A percentile compares a stretch with the other conserved stretches of the same genome.
Evolutionary conservation across 2,113 vertebrate species (phyloP).

Genomic region (Pungitius pungitius): DNA sequence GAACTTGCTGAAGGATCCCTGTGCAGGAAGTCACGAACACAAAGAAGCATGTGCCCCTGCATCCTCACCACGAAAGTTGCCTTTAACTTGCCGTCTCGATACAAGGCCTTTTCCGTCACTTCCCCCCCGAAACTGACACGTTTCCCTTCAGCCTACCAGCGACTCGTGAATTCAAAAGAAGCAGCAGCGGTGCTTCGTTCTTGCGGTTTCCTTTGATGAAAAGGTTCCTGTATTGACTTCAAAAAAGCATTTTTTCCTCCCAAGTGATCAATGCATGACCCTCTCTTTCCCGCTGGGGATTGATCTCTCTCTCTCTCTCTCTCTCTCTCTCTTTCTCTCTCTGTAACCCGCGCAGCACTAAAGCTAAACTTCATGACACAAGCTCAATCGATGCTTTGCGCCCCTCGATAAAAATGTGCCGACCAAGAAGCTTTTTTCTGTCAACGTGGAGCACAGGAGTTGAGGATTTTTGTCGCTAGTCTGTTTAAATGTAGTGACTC

Average conservation of each 20-base stretch:
- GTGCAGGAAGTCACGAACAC: not conserved
- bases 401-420: not conserved
- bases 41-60: not conserved
- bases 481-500: not conserved
- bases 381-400: not conserved
- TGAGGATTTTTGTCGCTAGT: too few relatives aligned
- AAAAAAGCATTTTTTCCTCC: not conserved
- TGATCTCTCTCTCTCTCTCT: constrained; percentile 1
- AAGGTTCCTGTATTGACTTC: constrained; percentile 35
- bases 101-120: not conserved
- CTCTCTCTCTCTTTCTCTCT: not conserved
- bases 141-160: not conserved
- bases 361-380: not conserved
- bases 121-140: not conserved
- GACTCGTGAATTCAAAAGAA: constrained; percentile 20
- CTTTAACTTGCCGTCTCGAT: constrained; percentile 1
- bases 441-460: not conserved
- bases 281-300: not conserved
- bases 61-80: not conserved
- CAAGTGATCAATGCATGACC: constrained; percentile 15
- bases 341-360: not conserved
- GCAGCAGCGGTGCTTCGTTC: not conserved
- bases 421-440: not conserved
- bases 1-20: not conserved
- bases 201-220: constrained; percentile 16